Evolutionary conservation across 2,888 invertebrate species (phyloP), one percentile per base, ranked within the genome.

Genomic region (Netelia fuscicornis): DNA sequence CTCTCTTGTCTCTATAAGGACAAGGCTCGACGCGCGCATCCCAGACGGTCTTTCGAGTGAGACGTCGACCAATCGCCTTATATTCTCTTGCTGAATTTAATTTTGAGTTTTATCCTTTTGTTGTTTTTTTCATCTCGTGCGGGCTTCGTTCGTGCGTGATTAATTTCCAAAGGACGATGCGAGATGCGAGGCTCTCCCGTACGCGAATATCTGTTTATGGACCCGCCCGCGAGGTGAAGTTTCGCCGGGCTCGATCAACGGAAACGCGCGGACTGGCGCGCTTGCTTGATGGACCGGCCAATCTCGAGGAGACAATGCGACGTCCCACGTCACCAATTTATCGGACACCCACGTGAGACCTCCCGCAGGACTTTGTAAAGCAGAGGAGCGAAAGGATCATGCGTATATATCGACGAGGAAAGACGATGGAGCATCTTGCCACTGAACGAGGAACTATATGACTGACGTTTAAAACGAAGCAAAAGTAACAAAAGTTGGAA

Each of bases 311-410:
- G 90, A 92, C 92, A 92, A 92, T 92, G 88, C 91, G 85, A 90
- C 91, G 90, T 90, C 90, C 89, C 90, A 89, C 90, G 89, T 90
- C 89, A 88, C 89, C 92, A 91, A 92, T 92, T 92, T 92, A 92
- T 92, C 90, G 91, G 88, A 92, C 92, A 92, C 92, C 92, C 91
- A 92, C 92, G 91, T 88, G 84, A 85, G 87, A 84, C 84, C 88
- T 89, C 89, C 88, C 87, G 87, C 87, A 79, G 80, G 85, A 87
- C 72, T 72, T 76, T n/a, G 48, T 17, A 23, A 64, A 64, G 75
- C 9, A 48, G 58, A 62, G 44, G 64, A 30, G 5, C 44, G 44
- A 20, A 44, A 71, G 75, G 68, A 71, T 30, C 56, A 67, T 62
- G 42, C 25, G 11, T 23, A 54, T 52, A 56, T 23, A 42, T 23